These are phyloP conservation scores for Eptesicus fuscus DNA, from an alignment of 2,113 vertebrate genomes.

Conservation along the genomic window DNA sequence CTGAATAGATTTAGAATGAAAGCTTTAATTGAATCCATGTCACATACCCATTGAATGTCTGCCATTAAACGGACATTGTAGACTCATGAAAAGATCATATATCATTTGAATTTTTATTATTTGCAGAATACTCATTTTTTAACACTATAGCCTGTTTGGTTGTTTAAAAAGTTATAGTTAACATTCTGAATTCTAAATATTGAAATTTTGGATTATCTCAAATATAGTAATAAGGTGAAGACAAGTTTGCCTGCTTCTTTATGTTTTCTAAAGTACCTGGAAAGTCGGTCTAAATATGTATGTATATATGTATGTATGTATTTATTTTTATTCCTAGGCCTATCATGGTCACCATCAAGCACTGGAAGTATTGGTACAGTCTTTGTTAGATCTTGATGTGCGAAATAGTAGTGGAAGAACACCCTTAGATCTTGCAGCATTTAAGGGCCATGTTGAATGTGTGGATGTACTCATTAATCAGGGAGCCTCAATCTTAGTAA, in stretches of 20 bases:
- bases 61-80: background rate
- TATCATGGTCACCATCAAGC: slow-evolving; percentile 98
- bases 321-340: slow-evolving; percentile 83
- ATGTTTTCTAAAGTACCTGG: background rate
- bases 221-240: background rate
- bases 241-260: slow-evolving; percentile 1
- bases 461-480: slow-evolving; percentile 98
- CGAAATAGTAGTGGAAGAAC: slow-evolving; percentile 95
- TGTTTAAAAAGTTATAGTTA: background rate
- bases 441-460: slow-evolving; percentile 97
- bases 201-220: slow-evolving; percentile 4
- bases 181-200: background rate
- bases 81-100: background rate
- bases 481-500: slow-evolving; percentile 96
- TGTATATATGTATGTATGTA: background rate
- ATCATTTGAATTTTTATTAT: background rate
- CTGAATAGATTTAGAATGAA: background rate
- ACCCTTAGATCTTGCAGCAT: slow-evolving; percentile 94
- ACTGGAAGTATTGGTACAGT: slow-evolving; percentile 96
- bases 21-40: background rate
- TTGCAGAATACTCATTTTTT: background rate
- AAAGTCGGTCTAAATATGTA: background rate
- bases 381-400: slow-evolving; percentile 96
- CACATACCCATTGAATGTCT: background rate
- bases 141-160: background rate